Evolutionary conservation across 2,888 invertebrate species (phyloP).

Genomic region (Adineta ricciae): DNA sequence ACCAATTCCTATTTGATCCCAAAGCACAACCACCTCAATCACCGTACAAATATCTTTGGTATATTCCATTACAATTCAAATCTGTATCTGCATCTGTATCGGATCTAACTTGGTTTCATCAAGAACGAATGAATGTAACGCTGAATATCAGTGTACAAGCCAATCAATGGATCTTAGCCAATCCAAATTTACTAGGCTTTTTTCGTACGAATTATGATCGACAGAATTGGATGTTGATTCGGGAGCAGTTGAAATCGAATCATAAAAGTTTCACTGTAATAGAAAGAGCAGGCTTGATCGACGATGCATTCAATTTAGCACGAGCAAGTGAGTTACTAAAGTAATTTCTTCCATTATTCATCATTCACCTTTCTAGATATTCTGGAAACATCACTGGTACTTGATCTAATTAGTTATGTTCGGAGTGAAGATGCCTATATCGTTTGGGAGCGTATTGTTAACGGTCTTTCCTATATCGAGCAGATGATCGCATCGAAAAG

Average conservation of each 20-base stretch:
- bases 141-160: background rate
- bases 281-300: slow-evolving; percentile 23
- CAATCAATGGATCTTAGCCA: slow-evolving; percentile 25
- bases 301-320: slow-evolving; percentile 31
- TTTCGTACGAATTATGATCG: slow-evolving; percentile 30
- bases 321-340: slow-evolving; percentile 34
- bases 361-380: background rate
- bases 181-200: slow-evolving; percentile 23
- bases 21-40: slow-evolving; percentile 5
- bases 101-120: background rate
- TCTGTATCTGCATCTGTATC: background rate
- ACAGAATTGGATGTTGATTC: slow-evolving; percentile 28
- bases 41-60: slow-evolving; percentile 21
- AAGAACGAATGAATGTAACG: background rate
- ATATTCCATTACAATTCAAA: slow-evolving; percentile 22
- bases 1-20: slow-evolving; percentile 23
- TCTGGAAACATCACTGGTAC: background rate
- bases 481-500: background rate
- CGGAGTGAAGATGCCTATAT: background rate
- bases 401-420: background rate
- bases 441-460: background rate
- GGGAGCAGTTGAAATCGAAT: slow-evolving; percentile 22
- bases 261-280: slow-evolving; percentile 51
- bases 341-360: background rate
- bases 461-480: background rate